Conservation (phyloP, 2,888 invertebrate genomes). For the Tricholauxania praeusta region DNA sequence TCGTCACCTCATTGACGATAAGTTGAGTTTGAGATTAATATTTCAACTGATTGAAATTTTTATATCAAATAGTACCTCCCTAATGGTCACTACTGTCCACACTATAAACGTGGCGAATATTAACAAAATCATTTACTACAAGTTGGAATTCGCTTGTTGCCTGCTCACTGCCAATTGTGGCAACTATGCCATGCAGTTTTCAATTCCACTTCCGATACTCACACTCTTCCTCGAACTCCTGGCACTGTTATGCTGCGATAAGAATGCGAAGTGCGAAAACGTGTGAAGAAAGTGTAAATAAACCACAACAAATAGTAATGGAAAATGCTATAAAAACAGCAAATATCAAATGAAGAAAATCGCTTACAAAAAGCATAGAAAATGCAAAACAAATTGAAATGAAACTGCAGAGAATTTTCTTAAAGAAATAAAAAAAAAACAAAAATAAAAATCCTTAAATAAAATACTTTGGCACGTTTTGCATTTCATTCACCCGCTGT, state of each 20-base stretch:
- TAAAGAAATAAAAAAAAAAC: background rate
- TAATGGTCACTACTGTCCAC: no score
- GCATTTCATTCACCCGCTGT: conserved; percentile 27
- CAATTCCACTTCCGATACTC: no score
- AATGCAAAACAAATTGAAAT: conserved; percentile 40
- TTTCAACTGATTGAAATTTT: no score
- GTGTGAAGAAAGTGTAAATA: conserved; percentile 33
- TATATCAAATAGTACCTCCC: no score
- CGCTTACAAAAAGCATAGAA: conserved; percentile 15
- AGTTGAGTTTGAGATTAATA: no score
- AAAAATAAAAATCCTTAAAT: conserved; percentile 40
- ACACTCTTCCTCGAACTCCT: no score
- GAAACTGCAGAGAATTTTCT: conserved; percentile 35
- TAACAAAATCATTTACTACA: no score
- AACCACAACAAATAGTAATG: conserved; percentile 36
- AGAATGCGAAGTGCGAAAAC: conserved; percentile 29
- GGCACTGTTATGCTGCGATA: background rate
- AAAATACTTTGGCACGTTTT: conserved; percentile 42
- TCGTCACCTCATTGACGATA: no score
- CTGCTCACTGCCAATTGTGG: no score
- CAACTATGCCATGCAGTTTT: no score
- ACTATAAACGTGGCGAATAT: no score
- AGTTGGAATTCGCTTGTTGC: no score
- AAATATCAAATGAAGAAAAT: conserved; percentile 23
- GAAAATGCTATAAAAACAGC: conserved; percentile 24